Evolutionary conservation across 2,797 vertebrate species (phyloP), one percentile per base, ranked within the genome.

Genomic region (Chiloscyllium punctatum): DNA sequence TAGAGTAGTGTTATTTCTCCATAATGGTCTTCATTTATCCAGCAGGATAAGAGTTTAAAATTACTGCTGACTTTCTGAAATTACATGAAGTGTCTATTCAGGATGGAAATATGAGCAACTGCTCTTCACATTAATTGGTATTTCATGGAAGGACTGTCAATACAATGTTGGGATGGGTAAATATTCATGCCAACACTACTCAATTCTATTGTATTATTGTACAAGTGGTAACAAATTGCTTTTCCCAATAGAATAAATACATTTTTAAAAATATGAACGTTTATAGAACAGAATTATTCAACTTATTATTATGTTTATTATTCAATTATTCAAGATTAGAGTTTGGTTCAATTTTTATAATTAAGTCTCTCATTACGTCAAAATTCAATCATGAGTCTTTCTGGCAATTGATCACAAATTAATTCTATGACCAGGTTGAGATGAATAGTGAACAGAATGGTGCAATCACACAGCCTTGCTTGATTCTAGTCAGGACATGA

Each of bases 241-340:
- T 92, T 92, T 68, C 33, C 90, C 33, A 92, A 57, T 13, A 88
- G 30, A 37, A 51, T 72, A 33, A 72, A 94, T 33, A 94, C 23
- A 94, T 53, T 74, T 94, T 30, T 18, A 74, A 74, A 53, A 74
- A 94, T 74, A 51, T 51, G 71, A 94, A 71, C 42, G 71, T 94
- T 94, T 74, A 94, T 51, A 71, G 48, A 72, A 74, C 15, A 57
- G 15, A 90, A 62, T 33, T 90, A 90, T 72, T 27, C 42, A 94
- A 51, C 74, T 42, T 71, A 69, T 48, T 48, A 48, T 48, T 48
- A 48, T 48, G 48, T 48, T 42, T 48, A 48, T 48, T 48, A 48
- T 48, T 48, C 42, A 48, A 48, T 48, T 48, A 48, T 48, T 48
- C 42, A 79, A n/a, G 77, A 79, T 37, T 79, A 79, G 13, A 15